Percentiles rank a stretch among this genome's conserved stretches.
Evolutionary conservation across 2,797 vertebrate species (phyloP).

Genomic region (Gadopsis marmoratus): DNA sequence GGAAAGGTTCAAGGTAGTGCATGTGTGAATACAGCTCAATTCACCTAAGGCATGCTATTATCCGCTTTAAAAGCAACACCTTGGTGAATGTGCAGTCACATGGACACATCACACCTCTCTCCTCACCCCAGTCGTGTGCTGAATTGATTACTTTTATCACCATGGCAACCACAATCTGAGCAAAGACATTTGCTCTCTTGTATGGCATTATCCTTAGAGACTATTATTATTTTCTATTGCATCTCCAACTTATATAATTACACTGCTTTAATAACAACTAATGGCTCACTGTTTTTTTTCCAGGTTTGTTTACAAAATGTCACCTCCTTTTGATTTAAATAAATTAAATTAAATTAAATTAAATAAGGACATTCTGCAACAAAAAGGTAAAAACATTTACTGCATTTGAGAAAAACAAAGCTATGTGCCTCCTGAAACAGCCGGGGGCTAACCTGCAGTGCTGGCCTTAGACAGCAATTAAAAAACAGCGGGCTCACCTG

Average conservation of each 20-base stretch:
- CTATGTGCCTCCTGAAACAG: no score
- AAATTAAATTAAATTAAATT: no score
- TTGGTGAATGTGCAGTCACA: conserved; percentile 32
- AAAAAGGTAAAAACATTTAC: not conserved
- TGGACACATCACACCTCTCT: conserved; percentile 40
- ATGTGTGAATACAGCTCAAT: not conserved
- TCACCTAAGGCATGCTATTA: not conserved
- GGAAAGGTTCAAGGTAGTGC: no score
- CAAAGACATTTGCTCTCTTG: not conserved
- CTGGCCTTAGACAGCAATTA: no score
- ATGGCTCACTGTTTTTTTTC: not conserved
- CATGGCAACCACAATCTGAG: conserved; percentile 60
- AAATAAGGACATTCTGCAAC: not conserved
- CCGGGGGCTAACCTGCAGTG: no score
- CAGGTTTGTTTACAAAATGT: not conserved
- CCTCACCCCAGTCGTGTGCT: conserved; percentile 9
- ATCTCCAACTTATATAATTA: not conserved
- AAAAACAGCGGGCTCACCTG: no score
- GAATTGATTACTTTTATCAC: conserved; percentile 68
- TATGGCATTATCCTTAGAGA: not conserved
- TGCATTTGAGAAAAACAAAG: no score
- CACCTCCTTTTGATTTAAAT: no score
- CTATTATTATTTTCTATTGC: not conserved
- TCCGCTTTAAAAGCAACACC: conserved; percentile 32
- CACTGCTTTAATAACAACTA: not conserved